These are phyloP conservation scores for Gasteruption jaculator DNA, from an alignment of 2,888 invertebrate genomes.

Conservation along the genomic window DNA sequence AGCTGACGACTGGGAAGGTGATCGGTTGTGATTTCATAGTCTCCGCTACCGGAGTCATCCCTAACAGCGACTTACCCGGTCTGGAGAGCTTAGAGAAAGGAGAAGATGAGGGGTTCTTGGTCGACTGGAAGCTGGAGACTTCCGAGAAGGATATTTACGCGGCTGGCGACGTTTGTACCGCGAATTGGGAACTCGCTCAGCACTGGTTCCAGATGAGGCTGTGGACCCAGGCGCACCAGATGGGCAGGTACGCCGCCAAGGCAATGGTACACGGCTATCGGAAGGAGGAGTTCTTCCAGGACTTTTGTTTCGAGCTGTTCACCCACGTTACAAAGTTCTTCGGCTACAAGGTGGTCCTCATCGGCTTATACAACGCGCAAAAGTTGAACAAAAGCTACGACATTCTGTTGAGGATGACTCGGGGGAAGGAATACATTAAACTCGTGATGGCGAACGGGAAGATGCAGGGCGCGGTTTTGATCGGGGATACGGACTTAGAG, in stretches of 20 bases:
- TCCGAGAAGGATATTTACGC: conserved; percentile 77
- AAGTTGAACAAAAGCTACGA: conserved; percentile 77
- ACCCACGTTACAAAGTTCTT: conserved; percentile 95
- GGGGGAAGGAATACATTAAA: conserved; percentile 79
- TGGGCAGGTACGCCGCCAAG: conserved; percentile 92
- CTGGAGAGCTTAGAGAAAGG: conserved; percentile 56
- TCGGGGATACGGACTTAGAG: conserved; percentile 96
- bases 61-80: conserved; percentile 60
- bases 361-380: conserved; percentile 93
- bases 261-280: conserved; percentile 70
- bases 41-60: conserved; percentile 91
- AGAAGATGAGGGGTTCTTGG: conserved; percentile 77
- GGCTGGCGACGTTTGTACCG: conserved; percentile 90
- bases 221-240: conserved; percentile 98
- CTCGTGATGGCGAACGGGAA: conserved; percentile 78
- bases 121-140: conserved; percentile 84
- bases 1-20: conserved; percentile 67
- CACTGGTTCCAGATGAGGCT: conserved; percentile 94
- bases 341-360: conserved; percentile 85
- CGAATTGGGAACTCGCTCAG: conserved; percentile 70
- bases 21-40: conserved; percentile 86
- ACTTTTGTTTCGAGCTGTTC: conserved; percentile 97
- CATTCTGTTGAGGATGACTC: conserved; percentile 78
- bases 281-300: conserved; percentile 69
- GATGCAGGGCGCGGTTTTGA: conserved; percentile 89